Evolutionary conservation across 2,113 vertebrate species (phyloP), one percentile per base, ranked within the genome.

Genomic region (Podilymbus podiceps): DNA sequence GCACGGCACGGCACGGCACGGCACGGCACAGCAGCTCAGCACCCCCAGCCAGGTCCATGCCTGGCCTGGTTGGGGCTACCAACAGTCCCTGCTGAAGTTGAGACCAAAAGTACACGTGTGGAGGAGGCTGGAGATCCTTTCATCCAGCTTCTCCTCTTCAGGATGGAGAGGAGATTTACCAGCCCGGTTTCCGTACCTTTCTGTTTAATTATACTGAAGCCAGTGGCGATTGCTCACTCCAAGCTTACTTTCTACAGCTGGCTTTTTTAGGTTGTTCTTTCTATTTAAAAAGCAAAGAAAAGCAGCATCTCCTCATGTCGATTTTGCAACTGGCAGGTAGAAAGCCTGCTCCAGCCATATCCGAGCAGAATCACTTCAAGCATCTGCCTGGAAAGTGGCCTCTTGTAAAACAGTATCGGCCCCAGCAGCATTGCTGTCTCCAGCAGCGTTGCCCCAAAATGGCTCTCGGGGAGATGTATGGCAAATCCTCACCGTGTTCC

Each of bases 401-500:
- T 40, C 49, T n/a, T n/a, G 40, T 35, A 25, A 25, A 64, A 28
- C 2, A 0, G 0, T 15, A 7, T 4, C 25, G 23, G 5, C 15
- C 53, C 49, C 59, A 80, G 47, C 79, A 90, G 63, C 21, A 60
- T 4, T 21, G 17, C 67, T 62, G 17, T 49, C 67, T 77, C 46
- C 27, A 80, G 56, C n/a, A 72, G 72, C 49, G 24, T 15, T 5
- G 12, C 88, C 44, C 52, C 28, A 38, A 6, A 79, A 59, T 3
- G 1, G n/a, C 53, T 73, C 40, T 38, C 31, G 28, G 38, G 38
- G 17, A 50, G n/a, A 30, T 5, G 13, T 8, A 8, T 6, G 46
- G 24, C 62, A 72, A 85, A 35, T 18, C 56, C 56, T 86, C 75
- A 23, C 2, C 0, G 0, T 24, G 52, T 23, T 80, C 46, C 35